Conservation (phyloP, 2,113 vertebrate species). For the Thalassarche chlororhynchos region DNA sequence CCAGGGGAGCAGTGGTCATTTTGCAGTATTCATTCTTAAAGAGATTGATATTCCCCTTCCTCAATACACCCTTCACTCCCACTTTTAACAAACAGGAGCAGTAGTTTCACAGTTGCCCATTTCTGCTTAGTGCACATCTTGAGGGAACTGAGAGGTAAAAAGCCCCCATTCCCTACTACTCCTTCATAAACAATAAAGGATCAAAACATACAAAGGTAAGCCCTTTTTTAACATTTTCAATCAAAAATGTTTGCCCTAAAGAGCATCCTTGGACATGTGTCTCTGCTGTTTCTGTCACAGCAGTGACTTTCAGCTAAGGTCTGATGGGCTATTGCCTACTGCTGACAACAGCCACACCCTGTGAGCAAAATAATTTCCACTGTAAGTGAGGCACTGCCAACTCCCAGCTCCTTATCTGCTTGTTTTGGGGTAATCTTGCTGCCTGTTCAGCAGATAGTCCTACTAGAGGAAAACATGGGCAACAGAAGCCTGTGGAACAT, state of each 20-base stretch:
- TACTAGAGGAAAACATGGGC: not conserved
- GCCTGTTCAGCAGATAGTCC: not conserved
- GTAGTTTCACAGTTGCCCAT: not conserved
- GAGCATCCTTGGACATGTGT: not conserved
- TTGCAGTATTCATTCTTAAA: not conserved
- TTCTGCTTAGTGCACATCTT: not conserved
- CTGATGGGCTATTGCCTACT: not conserved
- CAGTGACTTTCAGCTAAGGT: not conserved
- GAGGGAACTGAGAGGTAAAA: not conserved
- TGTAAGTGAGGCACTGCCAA: not conserved
- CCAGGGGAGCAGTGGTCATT: not conserved
- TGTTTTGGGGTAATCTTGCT: not conserved
- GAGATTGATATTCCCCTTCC: not conserved
- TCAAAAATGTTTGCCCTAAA: not conserved
- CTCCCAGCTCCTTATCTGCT: not conserved
- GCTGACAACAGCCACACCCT: not conserved
- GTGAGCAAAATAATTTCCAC: not conserved
- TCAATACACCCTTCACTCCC: not conserved
- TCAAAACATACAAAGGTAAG: not conserved
- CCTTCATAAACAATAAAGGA: not conserved
- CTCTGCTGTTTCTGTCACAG: not conserved
- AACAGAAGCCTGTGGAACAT: not conserved
- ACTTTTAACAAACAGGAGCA: not conserved
- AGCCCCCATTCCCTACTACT: not conserved
- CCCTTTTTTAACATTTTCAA: not conserved